Percentiles rank a stretch among this genome's conserved stretches.
Evolutionary conservation across 2,113 vertebrate species (phyloP).

Genomic region (Gobio gobio): DNA sequence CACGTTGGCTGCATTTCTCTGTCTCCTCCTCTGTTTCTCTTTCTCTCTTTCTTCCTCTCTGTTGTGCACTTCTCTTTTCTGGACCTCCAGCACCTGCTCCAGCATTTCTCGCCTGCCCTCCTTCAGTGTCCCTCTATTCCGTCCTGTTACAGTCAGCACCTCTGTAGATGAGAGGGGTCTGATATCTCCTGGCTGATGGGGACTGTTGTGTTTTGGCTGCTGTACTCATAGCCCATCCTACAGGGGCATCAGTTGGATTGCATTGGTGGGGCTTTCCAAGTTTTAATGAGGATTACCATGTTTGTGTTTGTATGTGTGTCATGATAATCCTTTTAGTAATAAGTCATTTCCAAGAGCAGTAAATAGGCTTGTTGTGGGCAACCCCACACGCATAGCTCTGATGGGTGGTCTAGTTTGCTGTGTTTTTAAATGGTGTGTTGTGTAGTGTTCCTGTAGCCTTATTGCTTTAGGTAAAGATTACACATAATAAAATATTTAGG

Average conservation of each 20-base stretch:
- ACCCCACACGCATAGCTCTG: conserved; percentile 17
- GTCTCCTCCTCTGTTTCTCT: conserved; percentile 44
- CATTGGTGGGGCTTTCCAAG: conserved; percentile 73
- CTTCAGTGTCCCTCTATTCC: conserved; percentile 6
- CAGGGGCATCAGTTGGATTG: conserved; percentile 50
- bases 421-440: not conserved
- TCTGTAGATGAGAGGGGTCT: conserved; percentile 53
- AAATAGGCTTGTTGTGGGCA: conserved; percentile 66
- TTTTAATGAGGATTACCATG: conserved; percentile 81
- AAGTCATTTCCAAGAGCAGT: conserved; percentile 73
- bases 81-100: conserved; percentile 45
- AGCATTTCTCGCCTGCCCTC: conserved; percentile 12
- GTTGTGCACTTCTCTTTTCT: conserved; percentile 1
- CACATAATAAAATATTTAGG: not conserved
- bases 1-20: conserved; percentile 64
- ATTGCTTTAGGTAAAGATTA: not conserved
- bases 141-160: conserved; percentile 48
- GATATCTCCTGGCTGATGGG: conserved; percentile 42
- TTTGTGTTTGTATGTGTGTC: conserved; percentile 80
- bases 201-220: conserved; percentile 43
- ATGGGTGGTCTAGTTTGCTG: conserved; percentile 29
- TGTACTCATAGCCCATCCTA: conserved; percentile 22
- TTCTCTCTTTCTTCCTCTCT: conserved; percentile 23
- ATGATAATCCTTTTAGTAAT: conserved; percentile 78
- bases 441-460: not conserved